Base-by-base conservation (phyloP, 1,140 invertebrate species). In the Schlechtendalia chinensis region DNA sequence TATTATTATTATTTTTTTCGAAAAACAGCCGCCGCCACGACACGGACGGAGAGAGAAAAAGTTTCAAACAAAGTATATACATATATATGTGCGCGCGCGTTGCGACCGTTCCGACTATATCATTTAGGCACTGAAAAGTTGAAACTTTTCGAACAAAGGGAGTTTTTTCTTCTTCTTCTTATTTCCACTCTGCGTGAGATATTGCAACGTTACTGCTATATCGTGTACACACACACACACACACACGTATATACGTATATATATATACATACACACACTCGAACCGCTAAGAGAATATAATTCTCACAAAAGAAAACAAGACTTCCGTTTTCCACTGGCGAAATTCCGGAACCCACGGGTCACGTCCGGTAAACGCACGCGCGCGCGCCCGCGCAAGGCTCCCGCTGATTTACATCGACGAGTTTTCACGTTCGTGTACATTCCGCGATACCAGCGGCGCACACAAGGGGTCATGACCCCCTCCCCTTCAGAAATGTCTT, bases 51-150 rank as follows among this genome's bases (percentile, higher is more conserved):
- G 54, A 16, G 29, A 56, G 19, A 12, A 75, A 75, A 75, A 75
- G 54, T 75, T 75, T 75, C 22, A 22, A 22, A 75, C 72, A 58
- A 58, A 59, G 56, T 75, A 50, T 50, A 50, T 50, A 50, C 11
- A 39, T 50, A 50, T 50, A 8, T 39, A 39, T 39, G 8, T 8
- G 32, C 32, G 32, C 32, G 8, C 32, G 32, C 32, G 32, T 8
- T 39, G 32, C 32, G 3, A 39, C 32, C 8, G 8, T 8, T 39
- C 32, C 32, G 32, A 39, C 32, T 39, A 39, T 39, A 59, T 59
- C 72, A 45, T 75, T 75, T 75, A 75, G 54, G 54, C 29, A 59
- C 56, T 39, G 32, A 75, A 50, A 75, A 75, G 72, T 59, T 75
- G 72, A 75, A 75, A 75, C 72, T 75, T 75, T n/a, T 58, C 32